Base-by-base conservation (phyloP, 2,113 vertebrate genomes). In the Motacilla tschutschensis region DNA sequence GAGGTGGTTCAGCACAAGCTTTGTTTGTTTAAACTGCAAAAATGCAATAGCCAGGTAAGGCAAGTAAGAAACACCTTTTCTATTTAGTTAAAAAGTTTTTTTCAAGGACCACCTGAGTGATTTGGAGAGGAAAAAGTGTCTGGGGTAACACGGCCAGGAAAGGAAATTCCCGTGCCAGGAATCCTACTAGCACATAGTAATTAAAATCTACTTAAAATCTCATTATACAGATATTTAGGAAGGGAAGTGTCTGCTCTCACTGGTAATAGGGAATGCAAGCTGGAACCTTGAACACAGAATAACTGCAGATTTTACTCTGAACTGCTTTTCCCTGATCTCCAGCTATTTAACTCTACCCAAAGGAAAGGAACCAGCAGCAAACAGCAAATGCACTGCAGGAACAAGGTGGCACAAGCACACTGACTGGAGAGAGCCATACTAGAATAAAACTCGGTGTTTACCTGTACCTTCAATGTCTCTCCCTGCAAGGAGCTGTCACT, bases 391-490 rank as follows among this genome's bases (percentile, higher is more conserved):
- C 50, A 74, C 14, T 72, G 83, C 67, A 89, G 91, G 83, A 82
- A 44, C 29, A 80, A 76, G 58, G 29, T 47, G 79, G 54, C 85
- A 93, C 82, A 83, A 69, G 78, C 89, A 93, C 87, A 86, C 50
- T 74, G 94, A 95, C 59, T 66, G 94, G 82, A 95, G 94, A 94
- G 94, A 96, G 89, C 91, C 97, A 89, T 91, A 93, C 97, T 98
- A 95, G 96, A 98, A 97, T 97, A 98, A 98, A 98, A 98, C 97
- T 98, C 96, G 98, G 97, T 99, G 98, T 98, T 99, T 99, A 99
- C 99, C 99, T 99, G 99, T 99, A 99, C 99, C 99, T 99, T 99
- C 98, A 99, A 98, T 99, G 99, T 99, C 97, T 99, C 99, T 98
- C 98, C 99, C 96, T 99, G 99, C 95, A 99, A 97, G 98, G 99